These are phyloP conservation scores for Operophtera brumata DNA, from an alignment of 2,888 invertebrate genomes.

Conservation along the genomic window DNA sequence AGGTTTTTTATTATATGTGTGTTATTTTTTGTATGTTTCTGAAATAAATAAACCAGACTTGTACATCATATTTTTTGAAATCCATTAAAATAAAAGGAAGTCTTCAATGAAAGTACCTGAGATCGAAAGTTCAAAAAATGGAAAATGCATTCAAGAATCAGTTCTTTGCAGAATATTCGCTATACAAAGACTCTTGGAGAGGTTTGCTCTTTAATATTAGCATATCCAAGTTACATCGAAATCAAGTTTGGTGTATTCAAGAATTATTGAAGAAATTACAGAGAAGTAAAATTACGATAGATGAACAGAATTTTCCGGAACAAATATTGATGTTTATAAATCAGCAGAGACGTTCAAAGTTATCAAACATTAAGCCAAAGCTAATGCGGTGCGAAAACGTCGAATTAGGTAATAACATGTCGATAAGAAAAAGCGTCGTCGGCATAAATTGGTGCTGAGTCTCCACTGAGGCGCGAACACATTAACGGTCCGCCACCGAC, in stretches of 20 bases:
- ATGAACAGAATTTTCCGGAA: background rate
- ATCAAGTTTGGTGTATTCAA: background rate
- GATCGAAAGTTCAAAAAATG: slow-evolving; percentile 15
- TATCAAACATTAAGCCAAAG: slow-evolving; percentile 52
- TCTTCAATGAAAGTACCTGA: slow-evolving; percentile 20
- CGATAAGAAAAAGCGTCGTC: slow-evolving; percentile 66
- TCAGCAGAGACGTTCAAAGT: slow-evolving; percentile 27
- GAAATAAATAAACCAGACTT: no score
- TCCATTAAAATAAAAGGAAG: background rate
- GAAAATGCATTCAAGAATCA: slow-evolving; percentile 6
- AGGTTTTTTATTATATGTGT: no score
- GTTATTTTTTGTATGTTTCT: no score
- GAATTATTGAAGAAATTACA: background rate
- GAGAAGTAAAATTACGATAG: background rate
- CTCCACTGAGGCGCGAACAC: slow-evolving; percentile 62
- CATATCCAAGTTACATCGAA: slow-evolving; percentile 22
- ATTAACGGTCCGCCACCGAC: slow-evolving; percentile 58
- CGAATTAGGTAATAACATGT: slow-evolving; percentile 65
- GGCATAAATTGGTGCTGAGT: slow-evolving; percentile 66
- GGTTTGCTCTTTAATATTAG: slow-evolving; percentile 12
- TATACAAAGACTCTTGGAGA: background rate
- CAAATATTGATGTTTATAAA: slow-evolving; percentile 22
- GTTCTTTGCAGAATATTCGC: slow-evolving; percentile 13
- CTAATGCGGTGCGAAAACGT: slow-evolving; percentile 63
- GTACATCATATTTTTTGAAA: no score